phyloP scores from a whole-genome alignment of 2,797 vertebrate genomes.

The Buceros bicornis region DNA sequence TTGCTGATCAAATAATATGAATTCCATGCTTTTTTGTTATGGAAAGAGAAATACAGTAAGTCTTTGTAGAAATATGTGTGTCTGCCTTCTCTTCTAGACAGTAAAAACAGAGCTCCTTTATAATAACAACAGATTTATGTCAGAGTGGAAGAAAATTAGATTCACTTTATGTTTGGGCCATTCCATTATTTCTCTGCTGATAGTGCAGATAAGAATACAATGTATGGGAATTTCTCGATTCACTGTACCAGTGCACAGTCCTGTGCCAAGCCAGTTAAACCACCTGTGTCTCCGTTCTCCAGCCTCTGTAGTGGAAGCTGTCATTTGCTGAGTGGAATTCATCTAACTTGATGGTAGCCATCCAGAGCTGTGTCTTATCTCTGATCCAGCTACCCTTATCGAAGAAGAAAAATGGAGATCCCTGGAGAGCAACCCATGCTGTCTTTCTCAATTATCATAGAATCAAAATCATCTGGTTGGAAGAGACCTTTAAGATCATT shows the following conservation, averaged over 20 bases:
- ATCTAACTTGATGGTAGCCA: not conserved
- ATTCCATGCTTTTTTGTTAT: conserved; percentile 13
- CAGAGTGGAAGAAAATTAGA: not conserved
- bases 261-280: not conserved
- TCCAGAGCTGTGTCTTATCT: not conserved
- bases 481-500: too few species aligned
- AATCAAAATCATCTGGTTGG: too few species aligned
- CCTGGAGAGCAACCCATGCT: not conserved
- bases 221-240: not conserved
- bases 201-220: not conserved
- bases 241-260: not conserved
- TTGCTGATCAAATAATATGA: conserved; percentile 33
- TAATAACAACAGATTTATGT: not conserved
- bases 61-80: not conserved
- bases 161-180: not conserved
- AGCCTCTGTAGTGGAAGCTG: not conserved
- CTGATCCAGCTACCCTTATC: not conserved
- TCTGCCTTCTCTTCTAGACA: not conserved
- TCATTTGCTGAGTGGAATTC: not conserved
- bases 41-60: not conserved
- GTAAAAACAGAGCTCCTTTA: not conserved
- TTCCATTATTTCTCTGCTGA: not conserved
- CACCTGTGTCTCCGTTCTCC: not conserved
- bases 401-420: not conserved
- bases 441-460: not conserved